phyloP scores from a whole-genome alignment of 1,140 invertebrate genomes.

The Oryzaephilus surinamensis region DNA sequence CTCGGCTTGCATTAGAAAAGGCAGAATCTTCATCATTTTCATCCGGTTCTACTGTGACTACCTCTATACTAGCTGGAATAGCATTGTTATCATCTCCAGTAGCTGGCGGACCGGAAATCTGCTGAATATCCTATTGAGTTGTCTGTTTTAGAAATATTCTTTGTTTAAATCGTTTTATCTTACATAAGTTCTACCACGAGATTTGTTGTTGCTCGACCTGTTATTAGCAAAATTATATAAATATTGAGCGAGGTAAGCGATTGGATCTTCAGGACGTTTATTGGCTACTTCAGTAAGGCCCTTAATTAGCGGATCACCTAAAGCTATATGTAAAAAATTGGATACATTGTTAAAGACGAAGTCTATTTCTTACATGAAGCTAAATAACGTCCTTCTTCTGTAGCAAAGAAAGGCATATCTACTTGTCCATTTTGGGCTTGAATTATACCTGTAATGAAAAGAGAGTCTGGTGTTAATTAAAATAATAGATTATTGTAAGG shows the following conservation, averaged over 20 bases:
- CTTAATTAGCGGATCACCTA: slow-evolving; percentile 78
- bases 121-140: slow-evolving; percentile 15
- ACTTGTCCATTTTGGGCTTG: slow-evolving; percentile 42
- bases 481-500: no score
- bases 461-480: no score
- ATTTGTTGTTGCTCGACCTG: slow-evolving; percentile 30
- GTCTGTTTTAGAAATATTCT: no score
- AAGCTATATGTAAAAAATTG: slow-evolving; percentile 55
- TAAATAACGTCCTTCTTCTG: slow-evolving; percentile 72
- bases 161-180: slow-evolving; percentile 1
- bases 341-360: no score
- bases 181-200: slow-evolving; percentile 27
- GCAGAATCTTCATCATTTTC: slow-evolving; percentile 39
- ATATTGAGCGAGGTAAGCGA: slow-evolving; percentile 70
- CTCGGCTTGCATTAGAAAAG: slow-evolving; percentile 49
- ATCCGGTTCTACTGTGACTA: slow-evolving; percentile 32
- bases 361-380: slow-evolving; percentile 55
- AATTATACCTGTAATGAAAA: slow-evolving; percentile 38
- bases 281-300: slow-evolving; percentile 76
- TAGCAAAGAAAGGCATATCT: slow-evolving; percentile 64
- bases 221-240: slow-evolving; percentile 62
- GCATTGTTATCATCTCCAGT: slow-evolving; percentile 39
- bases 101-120: slow-evolving; percentile 12
- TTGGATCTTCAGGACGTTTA: slow-evolving; percentile 67
- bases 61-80: slow-evolving; percentile 29